Percentiles rank a stretch among this genome's conserved stretches.
Evolutionary conservation across 2,113 vertebrate genomes (phyloP).

Genomic region (Coptodon rendalli): DNA sequence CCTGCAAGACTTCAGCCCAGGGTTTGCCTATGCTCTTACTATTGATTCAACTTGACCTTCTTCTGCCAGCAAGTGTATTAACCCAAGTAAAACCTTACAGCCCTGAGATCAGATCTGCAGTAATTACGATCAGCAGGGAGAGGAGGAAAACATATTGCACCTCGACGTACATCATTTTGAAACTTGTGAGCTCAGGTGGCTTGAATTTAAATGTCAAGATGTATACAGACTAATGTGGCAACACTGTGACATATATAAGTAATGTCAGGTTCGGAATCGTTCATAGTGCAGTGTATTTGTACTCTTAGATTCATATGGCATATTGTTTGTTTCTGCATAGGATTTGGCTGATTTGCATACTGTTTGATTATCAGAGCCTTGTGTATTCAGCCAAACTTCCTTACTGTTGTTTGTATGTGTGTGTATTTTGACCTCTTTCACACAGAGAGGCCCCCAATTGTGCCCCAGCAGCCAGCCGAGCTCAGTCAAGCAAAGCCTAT

Average conservation of each 20-base stretch:
- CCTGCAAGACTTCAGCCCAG: background rate
- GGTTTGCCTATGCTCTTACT: background rate
- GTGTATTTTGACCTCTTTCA: constrained; percentile 58
- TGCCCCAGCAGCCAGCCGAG: constrained; percentile 65
- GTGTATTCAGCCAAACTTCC: constrained; percentile 58
- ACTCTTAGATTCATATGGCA: background rate
- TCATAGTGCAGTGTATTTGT: background rate
- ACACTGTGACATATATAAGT: background rate
- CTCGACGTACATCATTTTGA: background rate
- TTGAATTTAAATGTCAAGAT: constrained; percentile 31
- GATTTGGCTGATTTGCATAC: constrained; percentile 38
- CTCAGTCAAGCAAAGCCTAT: constrained; percentile 82
- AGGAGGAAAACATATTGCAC: background rate
- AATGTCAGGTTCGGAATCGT: background rate
- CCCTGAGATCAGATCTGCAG: background rate
- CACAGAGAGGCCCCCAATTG: constrained; percentile 66
- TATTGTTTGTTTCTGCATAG: background rate
- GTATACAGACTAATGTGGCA: background rate
- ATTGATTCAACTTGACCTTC: constrained; percentile 8
- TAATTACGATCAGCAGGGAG: background rate
- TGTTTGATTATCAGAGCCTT: constrained; percentile 29
- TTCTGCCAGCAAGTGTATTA: constrained; percentile 4
- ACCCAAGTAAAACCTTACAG: background rate
- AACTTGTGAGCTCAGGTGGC: background rate
- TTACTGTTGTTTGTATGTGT: constrained; percentile 37